phyloP scores from a whole-genome alignment of 2,888 invertebrate genomes.

The Limenitis camilla region DNA sequence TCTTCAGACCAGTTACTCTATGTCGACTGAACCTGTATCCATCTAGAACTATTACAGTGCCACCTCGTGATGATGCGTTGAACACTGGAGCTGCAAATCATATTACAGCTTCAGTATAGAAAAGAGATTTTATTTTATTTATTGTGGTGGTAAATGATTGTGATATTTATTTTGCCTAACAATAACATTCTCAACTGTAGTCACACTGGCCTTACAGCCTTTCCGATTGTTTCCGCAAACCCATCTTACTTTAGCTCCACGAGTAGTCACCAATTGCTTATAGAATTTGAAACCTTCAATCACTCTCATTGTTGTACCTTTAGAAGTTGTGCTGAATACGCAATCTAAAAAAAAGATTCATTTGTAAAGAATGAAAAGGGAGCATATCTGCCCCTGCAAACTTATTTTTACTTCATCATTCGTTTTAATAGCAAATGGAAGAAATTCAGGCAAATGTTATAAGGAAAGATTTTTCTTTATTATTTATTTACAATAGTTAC shows the following conservation, averaged over 20 bases:
- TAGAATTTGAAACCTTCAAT: conserved; percentile 29
- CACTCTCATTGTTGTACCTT: conserved; percentile 26
- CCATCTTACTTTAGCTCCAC: conserved; percentile 22
- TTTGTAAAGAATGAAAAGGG: too few relatives aligned
- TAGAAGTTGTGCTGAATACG: conserved; percentile 2
- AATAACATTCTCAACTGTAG: conserved; percentile 25
- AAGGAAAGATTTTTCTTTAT: too few relatives aligned
- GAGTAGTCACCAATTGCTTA: conserved; percentile 19
- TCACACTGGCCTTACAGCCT: conserved; percentile 32
- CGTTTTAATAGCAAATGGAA: too few relatives aligned
- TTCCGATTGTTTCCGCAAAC: conserved; percentile 9
- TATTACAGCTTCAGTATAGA: not conserved
- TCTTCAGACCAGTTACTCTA: conserved; percentile 10
- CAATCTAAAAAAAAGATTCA: conserved; percentile 15
- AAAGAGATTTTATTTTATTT: not conserved
- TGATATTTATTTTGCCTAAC: conserved; percentile 25
- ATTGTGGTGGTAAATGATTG: conserved; percentile 21
- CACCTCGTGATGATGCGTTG: conserved; percentile 12
- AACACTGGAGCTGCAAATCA: conserved; percentile 12
- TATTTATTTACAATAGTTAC: too few relatives aligned
- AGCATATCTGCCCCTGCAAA: too few relatives aligned
- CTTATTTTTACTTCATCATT: too few relatives aligned
- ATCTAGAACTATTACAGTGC: conserved; percentile 28
- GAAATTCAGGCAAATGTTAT: too few relatives aligned
- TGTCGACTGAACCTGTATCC: conserved; percentile 29